A percentile compares a stretch with the other conserved stretches of the same genome.
These are phyloP conservation scores for Octonoba sinensis DNA, from an alignment of 2,888 invertebrate genomes.

Conservation along the genomic window DNA sequence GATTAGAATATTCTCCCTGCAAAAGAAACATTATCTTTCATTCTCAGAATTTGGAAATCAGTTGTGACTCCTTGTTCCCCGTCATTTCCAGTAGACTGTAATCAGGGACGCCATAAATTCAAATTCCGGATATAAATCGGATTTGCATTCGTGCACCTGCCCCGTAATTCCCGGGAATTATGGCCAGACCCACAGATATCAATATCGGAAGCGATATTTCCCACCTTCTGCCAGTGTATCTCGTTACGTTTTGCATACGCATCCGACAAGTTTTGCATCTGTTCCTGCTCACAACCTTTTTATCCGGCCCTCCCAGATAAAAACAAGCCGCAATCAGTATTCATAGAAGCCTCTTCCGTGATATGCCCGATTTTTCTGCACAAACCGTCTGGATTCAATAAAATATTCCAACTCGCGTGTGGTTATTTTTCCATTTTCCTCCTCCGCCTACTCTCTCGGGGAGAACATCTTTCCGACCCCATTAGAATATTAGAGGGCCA, in stretches of 20 bases:
- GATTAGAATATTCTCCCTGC: too few relatives aligned
- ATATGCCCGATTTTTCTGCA: slow-evolving; percentile 55
- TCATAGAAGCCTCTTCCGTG: slow-evolving; percentile 52
- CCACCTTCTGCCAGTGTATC: slow-evolving; percentile 37
- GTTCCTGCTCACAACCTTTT: slow-evolving; percentile 39
- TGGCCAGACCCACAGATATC: slow-evolving; percentile 35
- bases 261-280: slow-evolving; percentile 40
- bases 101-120: slow-evolving; percentile 61
- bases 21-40: too few relatives aligned
- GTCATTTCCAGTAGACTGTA: slow-evolving; percentile 61
- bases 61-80: slow-evolving; percentile 1
- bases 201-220: slow-evolving; percentile 42
- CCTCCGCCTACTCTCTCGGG: slow-evolving; percentile 5
- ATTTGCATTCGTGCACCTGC: slow-evolving; percentile 61
- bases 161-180: slow-evolving; percentile 35
- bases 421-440: slow-evolving; percentile 42
- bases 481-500: slow-evolving; percentile 62
- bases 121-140: slow-evolving; percentile 55
- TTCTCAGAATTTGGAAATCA: too few relatives aligned
- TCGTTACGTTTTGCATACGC: slow-evolving; percentile 49
- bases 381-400: slow-evolving; percentile 22
- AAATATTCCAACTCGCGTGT: slow-evolving; percentile 50
- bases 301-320: slow-evolving; percentile 38
- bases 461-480: slow-evolving; percentile 55
- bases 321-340: slow-evolving; percentile 63